These are phyloP conservation scores for Melanotaenia parkinsoni DNA, from an alignment of 2,797 vertebrate species.

Conservation along the genomic window DNA sequence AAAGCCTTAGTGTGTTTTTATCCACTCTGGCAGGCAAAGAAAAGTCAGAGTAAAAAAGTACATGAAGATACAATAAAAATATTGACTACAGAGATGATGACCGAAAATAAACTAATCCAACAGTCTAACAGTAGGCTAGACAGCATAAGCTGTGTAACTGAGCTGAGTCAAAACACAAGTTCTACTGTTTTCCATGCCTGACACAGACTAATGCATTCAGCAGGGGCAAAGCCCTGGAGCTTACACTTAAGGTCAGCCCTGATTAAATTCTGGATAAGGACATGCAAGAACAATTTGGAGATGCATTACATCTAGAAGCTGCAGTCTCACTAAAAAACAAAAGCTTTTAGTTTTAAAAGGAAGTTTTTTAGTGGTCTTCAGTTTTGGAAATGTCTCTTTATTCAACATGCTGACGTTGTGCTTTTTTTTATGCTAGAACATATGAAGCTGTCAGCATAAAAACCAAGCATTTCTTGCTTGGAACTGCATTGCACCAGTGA, in stretches of 20 bases:
- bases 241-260: constrained; percentile 53
- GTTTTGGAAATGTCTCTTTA: not conserved
- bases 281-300: constrained; percentile 70
- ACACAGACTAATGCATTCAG: constrained; percentile 51
- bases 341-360: not conserved
- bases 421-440: not conserved
- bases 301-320: constrained; percentile 43
- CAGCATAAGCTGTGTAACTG: constrained; percentile 1
- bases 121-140: not conserved
- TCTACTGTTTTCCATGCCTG: constrained; percentile 24
- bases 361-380: not conserved
- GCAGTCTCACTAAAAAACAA: constrained; percentile 34
- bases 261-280: constrained; percentile 64
- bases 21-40: constrained; percentile 32
- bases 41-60: constrained; percentile 1
- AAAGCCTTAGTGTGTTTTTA: constrained; percentile 45
- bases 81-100: not conserved
- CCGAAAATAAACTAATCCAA: not conserved
- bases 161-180: constrained; percentile 26
- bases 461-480: too few species aligned
- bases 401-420: not conserved
- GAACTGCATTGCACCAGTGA: not conserved
- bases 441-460: not conserved
- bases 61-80: not conserved
- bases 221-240: constrained; percentile 54